These are phyloP conservation scores for Hyppa rectilinea DNA, from an alignment of 2,888 invertebrate genomes.

Conservation along the genomic window DNA sequence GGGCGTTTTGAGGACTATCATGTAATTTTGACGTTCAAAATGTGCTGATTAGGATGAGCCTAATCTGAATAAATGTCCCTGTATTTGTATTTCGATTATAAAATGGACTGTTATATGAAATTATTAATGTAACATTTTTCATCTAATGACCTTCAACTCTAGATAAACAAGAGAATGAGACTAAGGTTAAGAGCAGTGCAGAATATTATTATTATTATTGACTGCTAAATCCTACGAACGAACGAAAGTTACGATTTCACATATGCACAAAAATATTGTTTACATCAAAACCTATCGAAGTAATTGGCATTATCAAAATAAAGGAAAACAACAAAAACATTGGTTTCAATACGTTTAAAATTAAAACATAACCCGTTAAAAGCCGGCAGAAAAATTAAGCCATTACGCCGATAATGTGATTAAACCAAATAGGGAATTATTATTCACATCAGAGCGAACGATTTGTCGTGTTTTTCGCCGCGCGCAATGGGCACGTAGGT, in stretches of 20 bases:
- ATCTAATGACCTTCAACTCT: background rate
- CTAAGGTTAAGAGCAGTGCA: background rate
- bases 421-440: slow-evolving; percentile 53
- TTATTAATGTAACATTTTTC: background rate
- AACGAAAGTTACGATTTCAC: background rate
- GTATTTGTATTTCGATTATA: background rate
- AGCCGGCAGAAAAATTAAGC: slow-evolving; percentile 42
- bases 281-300: background rate
- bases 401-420: slow-evolving; percentile 49
- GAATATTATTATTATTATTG: too few relatives aligned
- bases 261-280: background rate
- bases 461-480: slow-evolving; percentile 59
- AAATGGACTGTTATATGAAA: background rate
- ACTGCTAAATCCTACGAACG: background rate
- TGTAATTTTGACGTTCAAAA: background rate
- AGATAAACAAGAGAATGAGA: background rate
- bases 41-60: background rate
- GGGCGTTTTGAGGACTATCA: background rate
- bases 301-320: background rate
- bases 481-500: slow-evolving; percentile 57
- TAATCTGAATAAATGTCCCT: background rate
- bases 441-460: slow-evolving; percentile 55
- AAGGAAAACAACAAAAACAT: background rate
- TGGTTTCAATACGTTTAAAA: background rate
- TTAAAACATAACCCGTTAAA: slow-evolving; percentile 6